These are phyloP conservation scores for Meleagris gallopavo DNA, from an alignment of 2,113 vertebrate genomes.

Conservation along the genomic window DNA sequence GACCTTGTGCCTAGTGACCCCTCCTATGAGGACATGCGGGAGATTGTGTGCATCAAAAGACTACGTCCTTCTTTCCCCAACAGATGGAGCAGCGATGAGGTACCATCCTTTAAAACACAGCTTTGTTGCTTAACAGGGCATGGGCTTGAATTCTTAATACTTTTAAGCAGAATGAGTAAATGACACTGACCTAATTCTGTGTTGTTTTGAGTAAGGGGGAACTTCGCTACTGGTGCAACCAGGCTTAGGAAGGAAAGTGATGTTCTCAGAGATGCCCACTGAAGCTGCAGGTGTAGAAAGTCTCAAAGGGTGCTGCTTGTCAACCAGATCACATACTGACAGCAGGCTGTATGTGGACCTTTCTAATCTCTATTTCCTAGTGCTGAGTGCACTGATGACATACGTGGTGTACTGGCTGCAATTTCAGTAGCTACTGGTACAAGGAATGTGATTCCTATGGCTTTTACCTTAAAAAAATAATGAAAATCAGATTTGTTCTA, in stretches of 20 bases:
- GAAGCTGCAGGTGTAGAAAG: background rate
- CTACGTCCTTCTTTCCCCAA: slow-evolving; percentile 93
- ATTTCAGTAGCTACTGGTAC: background rate
- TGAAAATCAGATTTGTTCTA: background rate
- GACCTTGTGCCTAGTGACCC: slow-evolving; percentile 93
- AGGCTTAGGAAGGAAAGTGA: background rate
- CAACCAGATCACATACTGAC: background rate
- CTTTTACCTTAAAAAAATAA: background rate
- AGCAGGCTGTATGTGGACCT: background rate
- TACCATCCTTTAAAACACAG: slow-evolving; percentile 42
- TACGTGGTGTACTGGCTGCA: background rate
- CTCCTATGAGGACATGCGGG: slow-evolving; percentile 96
- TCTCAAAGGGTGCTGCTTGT: background rate
- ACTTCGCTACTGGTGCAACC: background rate
- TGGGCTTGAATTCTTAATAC: background rate
- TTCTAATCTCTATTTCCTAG: background rate
- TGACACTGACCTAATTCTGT: background rate
- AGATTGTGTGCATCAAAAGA: slow-evolving; percentile 93
- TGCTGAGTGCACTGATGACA: fast-evolving
- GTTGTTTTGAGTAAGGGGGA: background rate
- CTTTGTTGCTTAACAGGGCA: background rate
- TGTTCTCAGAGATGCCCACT: background rate
- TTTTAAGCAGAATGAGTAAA: background rate
- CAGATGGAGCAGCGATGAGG: slow-evolving; percentile 97
- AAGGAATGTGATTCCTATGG: background rate